phyloP scores from a whole-genome alignment of 2,797 vertebrate genomes.

The Pipistrellus pygmaeus region DNA sequence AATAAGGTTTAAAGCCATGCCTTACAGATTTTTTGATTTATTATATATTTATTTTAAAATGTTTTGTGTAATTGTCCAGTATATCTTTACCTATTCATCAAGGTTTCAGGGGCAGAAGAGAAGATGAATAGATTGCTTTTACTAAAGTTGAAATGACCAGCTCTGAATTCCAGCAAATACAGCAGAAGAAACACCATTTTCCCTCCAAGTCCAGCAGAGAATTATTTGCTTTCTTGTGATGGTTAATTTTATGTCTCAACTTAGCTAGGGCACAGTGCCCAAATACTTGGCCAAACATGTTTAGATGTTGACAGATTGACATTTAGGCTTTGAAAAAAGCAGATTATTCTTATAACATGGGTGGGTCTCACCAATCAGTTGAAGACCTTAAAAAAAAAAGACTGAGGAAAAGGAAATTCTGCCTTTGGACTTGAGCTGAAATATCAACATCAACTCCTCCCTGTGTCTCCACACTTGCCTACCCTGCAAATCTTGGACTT shows the following conservation, averaged over 20 bases:
- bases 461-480: not conserved
- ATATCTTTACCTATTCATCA: not conserved
- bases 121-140: not conserved
- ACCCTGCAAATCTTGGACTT: not conserved
- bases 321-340: not conserved
- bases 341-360: not conserved
- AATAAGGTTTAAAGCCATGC: not conserved
- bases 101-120: not conserved
- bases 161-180: not conserved
- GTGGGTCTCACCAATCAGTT: constrained; percentile 5
- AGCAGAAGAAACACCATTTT: not conserved
- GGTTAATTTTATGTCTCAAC: constrained; percentile 1
- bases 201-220: not conserved
- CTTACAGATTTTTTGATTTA: not conserved
- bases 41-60: not conserved
- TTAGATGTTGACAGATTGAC: constrained; percentile 26
- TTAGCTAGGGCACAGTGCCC: not conserved
- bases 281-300: not conserved
- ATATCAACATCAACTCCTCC: not conserved
- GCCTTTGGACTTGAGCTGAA: not conserved
- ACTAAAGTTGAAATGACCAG: not conserved
- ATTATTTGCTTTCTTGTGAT: not conserved
- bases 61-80: not conserved
- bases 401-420: not conserved
- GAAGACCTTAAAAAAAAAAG: not conserved